Percentiles rank a stretch among this genome's conserved stretches.
Conservation (phyloP, 2,888 invertebrate genomes). For the Drosophila mettleri region DNA sequence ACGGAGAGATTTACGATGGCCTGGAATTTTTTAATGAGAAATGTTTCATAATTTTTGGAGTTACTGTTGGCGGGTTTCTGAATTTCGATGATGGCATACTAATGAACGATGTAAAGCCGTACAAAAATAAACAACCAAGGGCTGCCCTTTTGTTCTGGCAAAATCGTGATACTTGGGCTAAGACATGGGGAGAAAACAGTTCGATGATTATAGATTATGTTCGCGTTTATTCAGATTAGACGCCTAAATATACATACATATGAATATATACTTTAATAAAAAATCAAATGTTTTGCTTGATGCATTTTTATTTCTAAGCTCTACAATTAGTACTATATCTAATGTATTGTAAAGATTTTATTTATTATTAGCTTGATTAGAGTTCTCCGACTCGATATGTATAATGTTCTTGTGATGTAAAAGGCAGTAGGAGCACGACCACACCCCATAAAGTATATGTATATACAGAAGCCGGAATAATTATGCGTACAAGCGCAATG, state of each 20-base stretch:
- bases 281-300: not conserved
- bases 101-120: slow-evolving; percentile 87
- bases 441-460: too few relatives aligned
- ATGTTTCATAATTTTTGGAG: slow-evolving; percentile 92
- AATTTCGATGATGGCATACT: slow-evolving; percentile 87
- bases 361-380: too few relatives aligned
- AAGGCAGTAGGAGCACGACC: too few relatives aligned
- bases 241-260: not conserved
- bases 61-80: slow-evolving; percentile 91
- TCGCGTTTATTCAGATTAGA: slow-evolving; percentile 78
- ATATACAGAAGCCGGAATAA: too few relatives aligned
- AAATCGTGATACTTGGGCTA: slow-evolving; percentile 87
- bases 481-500: too few relatives aligned
- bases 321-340: too few relatives aligned
- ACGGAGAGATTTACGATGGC: slow-evolving; percentile 85
- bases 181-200: slow-evolving; percentile 88
- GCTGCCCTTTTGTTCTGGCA: slow-evolving; percentile 90
- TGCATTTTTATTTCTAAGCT: not conserved
- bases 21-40: slow-evolving; percentile 81
- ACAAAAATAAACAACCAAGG: slow-evolving; percentile 89
- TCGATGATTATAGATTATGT: slow-evolving; percentile 82
- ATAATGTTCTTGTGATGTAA: too few relatives aligned
- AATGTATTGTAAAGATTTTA: too few relatives aligned
- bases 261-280: not conserved
- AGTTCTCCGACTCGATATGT: too few relatives aligned